Evolutionary conservation across 2,888 invertebrate genomes (phyloP).

Genomic region (Athalia circularis): DNA sequence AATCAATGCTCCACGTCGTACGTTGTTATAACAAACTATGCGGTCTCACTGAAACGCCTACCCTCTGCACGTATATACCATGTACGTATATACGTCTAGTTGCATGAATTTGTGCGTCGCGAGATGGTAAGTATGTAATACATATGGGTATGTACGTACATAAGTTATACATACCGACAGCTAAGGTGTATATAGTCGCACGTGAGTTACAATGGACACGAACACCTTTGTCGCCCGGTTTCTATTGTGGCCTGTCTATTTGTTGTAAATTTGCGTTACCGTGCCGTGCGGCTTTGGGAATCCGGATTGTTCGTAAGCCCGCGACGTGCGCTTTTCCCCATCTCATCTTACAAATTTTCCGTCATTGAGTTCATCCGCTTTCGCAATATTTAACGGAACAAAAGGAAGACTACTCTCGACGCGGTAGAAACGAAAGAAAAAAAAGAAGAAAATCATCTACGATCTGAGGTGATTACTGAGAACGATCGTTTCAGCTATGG

Average conservation of each 20-base stretch:
- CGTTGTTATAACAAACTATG: constrained; percentile 44
- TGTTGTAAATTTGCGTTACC: constrained; percentile 27
- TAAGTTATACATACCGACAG: too few species aligned
- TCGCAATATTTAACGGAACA: too few species aligned
- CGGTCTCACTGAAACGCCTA: constrained; percentile 25
- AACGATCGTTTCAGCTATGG: too few species aligned
- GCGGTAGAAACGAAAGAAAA: too few species aligned
- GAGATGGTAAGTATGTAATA: background rate
- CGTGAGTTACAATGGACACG: constrained; percentile 37
- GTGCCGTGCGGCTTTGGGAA: background rate
- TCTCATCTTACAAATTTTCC: too few species aligned
- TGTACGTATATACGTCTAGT: background rate
- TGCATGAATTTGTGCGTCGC: too few species aligned
- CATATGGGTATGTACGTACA: background rate
- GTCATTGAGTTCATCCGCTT: too few species aligned
- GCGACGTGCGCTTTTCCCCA: background rate
- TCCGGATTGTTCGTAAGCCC: constrained; percentile 21
- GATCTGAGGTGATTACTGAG: too few species aligned
- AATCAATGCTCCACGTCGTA: constrained; percentile 43
- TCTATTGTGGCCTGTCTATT: constrained; percentile 28
- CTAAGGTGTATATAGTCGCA: background rate
- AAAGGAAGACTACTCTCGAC: too few species aligned
- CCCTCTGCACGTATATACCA: background rate
- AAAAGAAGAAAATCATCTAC: too few species aligned
- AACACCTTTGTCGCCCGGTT: constrained; percentile 30